Percentiles rank a stretch among this genome's conserved stretches.
phyloP scores from a whole-genome alignment of 2,888 invertebrate genomes.

The Stenurella melanura region DNA sequence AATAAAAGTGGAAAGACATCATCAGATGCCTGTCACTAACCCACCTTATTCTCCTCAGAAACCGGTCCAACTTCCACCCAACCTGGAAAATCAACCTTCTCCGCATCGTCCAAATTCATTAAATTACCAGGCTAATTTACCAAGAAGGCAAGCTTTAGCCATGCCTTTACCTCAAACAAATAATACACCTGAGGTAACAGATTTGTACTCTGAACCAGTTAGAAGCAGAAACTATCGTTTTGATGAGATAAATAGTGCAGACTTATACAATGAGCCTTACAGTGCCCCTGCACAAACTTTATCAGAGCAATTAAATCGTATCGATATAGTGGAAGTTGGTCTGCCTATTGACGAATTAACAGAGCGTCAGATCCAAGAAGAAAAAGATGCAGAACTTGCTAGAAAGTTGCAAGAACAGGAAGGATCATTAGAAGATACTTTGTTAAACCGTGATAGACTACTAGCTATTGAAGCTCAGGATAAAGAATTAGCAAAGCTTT shows the following conservation, averaged over 20 bases:
- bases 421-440: slow-evolving; percentile 77
- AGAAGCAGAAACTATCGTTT: slow-evolving; percentile 44
- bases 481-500: slow-evolving; percentile 83
- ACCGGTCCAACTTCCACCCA: slow-evolving; percentile 58
- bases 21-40: slow-evolving; percentile 42
- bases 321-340: slow-evolving; percentile 72
- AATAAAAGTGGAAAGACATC: slow-evolving; percentile 55
- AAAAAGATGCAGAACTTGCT: slow-evolving; percentile 85
- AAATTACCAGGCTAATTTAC: slow-evolving; percentile 65
- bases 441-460: slow-evolving; percentile 75
- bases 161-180: slow-evolving; percentile 68
- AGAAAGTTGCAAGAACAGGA: slow-evolving; percentile 86
- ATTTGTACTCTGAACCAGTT: slow-evolving; percentile 65
- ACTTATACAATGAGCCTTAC: slow-evolving; percentile 70
- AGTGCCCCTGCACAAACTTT: slow-evolving; percentile 54
- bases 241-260: slow-evolving; percentile 56
- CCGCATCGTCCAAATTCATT: slow-evolving; percentile 63
- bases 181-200: slow-evolving; percentile 40
- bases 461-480: slow-evolving; percentile 88
- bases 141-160: slow-evolving; percentile 67
- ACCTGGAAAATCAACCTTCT: slow-evolving; percentile 58
- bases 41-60: slow-evolving; percentile 59
- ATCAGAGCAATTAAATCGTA: slow-evolving; percentile 66
- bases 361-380: slow-evolving; percentile 80
- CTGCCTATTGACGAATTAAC: slow-evolving; percentile 75